Evolutionary conservation across 1,140 invertebrate genomes (phyloP), one percentile per base, ranked within the genome.

Genomic region (Drosophila pseudoananassae): DNA sequence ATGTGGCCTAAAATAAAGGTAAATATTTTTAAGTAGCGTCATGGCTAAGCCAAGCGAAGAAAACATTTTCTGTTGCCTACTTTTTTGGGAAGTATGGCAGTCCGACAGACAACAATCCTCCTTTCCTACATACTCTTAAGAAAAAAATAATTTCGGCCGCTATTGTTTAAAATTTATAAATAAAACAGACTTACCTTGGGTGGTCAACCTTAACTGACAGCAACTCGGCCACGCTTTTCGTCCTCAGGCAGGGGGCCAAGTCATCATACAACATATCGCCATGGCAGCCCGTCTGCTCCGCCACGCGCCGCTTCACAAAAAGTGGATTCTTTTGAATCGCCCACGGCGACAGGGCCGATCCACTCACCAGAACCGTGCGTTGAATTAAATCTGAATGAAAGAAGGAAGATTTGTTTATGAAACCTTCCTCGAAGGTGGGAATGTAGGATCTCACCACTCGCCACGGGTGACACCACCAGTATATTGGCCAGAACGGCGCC

Each of bases 271-370:
- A 92, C 51, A 96, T 92, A 85, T 97, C 96, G 2, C 95, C 95
- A 79, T 96, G 94, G 90, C 96, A 97, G 7, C 94, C 94, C 1
- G 95, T 96, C 77, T 96, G 94, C 76, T 96, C 95, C 10, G 96
- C 96, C 14, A 97, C 96, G 85, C 94, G 94, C 81, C 95, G 94
- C 92, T 97, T 97, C 74, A 97, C 95, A 53, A 93, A 94, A 15
- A 97, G 92, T 10, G 98, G 97, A 90, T 98, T 96, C 69, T 95
- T 94, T 91, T 98, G 97, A 70, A 98, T 93, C 45, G 98, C 98
- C 98, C 97, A 99, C 12, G 97, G 97, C 83, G 97, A 97, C 60
- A 99, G 93, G 10, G 97, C 97, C n/a, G 98, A 98, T 10, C 98
- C 98, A 80, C 97, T 98, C 91, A 99, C 94, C 51, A 99, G 93